Evolutionary conservation across 30 jellyfish, hydroid and myxozoan species (phyloP).

Genomic region (Chrysaora quinquecirrha): DNA sequence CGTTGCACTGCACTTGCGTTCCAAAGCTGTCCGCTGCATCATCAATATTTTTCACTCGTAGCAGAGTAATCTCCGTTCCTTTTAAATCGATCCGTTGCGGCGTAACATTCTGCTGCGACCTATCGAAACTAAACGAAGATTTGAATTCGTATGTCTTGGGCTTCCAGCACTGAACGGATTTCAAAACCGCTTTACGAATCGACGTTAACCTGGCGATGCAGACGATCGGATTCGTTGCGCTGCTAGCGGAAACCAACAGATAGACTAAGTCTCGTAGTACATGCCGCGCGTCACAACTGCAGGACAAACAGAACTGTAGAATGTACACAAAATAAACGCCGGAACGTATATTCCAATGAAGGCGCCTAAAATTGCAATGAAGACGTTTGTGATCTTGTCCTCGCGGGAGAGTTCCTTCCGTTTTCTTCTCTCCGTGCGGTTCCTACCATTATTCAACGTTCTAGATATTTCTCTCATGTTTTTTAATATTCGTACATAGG

Average conservation of each 20-base stretch:
- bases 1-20: too few relatives aligned
- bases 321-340: constrained; percentile 66
- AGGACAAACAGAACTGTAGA: constrained; percentile 81
- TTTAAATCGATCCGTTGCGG: too few relatives aligned
- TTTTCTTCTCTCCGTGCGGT: neutral
- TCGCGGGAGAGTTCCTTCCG: constrained; percentile 31
- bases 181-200: constrained; percentile 69
- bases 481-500: constrained; percentile 66
- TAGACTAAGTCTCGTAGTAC: constrained; percentile 83
- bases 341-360: constrained; percentile 74
- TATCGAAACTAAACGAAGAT: neutral
- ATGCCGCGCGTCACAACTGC: constrained; percentile 81
- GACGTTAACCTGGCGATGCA: constrained; percentile 87
- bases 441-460: neutral
- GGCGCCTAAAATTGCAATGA: constrained; percentile 65
- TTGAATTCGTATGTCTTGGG: neutral
- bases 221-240: constrained; percentile 86
- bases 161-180: constrained; percentile 1
- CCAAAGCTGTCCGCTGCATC: too few relatives aligned
- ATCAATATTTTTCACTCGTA: too few relatives aligned
- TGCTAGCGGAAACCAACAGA: constrained; percentile 69
- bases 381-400: constrained; percentile 61
- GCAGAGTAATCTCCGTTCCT: too few relatives aligned
- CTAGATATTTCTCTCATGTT: constrained; percentile 15
- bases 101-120: too few relatives aligned